phyloP scores from a whole-genome alignment of 2,888 invertebrate species.

The Nephrotoma appendiculata region DNA sequence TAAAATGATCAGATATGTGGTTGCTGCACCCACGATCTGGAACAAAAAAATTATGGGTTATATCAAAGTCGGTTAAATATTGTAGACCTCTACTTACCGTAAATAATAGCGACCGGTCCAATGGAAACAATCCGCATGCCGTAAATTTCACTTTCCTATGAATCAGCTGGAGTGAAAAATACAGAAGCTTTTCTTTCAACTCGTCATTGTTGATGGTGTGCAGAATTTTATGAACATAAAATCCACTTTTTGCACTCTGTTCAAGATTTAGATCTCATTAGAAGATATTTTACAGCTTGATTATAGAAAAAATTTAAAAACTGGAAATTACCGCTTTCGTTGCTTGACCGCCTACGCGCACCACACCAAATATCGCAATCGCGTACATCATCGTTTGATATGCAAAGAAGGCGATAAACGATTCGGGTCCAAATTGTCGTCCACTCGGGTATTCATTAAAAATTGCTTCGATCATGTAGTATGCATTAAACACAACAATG shows the following conservation, averaged over 20 bases:
- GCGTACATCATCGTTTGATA: conserved; percentile 27
- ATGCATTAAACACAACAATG: conserved; percentile 27
- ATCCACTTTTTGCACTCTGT: conserved; percentile 21
- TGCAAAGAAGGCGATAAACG: conserved; percentile 27
- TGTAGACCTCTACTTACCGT: conserved; percentile 20
- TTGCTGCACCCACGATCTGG: conserved; percentile 29
- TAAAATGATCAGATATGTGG: conserved; percentile 31
- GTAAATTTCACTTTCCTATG: conserved; percentile 28
- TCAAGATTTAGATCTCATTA: conserved; percentile 9
- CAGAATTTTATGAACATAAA: conserved; percentile 26
- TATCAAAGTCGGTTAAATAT: background rate
- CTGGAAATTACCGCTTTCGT: conserved; percentile 19
- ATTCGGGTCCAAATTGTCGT: conserved; percentile 23
- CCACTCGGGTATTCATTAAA: conserved; percentile 25
- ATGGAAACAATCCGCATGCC: conserved; percentile 29
- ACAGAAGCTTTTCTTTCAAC: conserved; percentile 22
- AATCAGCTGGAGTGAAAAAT: conserved; percentile 26
- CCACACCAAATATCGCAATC: conserved; percentile 24
- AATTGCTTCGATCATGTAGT: conserved; percentile 24
- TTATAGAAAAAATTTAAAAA: background rate
- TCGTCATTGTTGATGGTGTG: conserved; percentile 24
- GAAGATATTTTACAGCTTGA: conserved; percentile 5
- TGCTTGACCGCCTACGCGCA: conserved; percentile 24
- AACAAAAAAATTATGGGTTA: conserved; percentile 2
- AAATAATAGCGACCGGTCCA: conserved; percentile 30